Conservation (phyloP, 2,888 invertebrate species). For the Theretra japonica region DNA sequence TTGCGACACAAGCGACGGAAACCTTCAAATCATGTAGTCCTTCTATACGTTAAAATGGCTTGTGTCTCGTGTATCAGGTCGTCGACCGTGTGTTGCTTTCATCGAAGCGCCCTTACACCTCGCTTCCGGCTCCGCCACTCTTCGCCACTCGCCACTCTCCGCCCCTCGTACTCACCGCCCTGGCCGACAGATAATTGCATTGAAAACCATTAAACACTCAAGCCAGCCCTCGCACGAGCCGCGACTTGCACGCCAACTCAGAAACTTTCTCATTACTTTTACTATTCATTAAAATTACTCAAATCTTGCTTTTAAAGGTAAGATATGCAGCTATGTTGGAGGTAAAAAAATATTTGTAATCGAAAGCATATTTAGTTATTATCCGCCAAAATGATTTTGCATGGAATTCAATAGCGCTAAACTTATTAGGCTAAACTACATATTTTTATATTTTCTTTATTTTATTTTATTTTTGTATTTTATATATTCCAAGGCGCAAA, state of each 20-base stretch:
- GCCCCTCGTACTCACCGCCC: not conserved
- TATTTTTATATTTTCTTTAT: no score
- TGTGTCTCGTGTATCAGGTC: not conserved
- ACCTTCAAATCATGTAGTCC: not conserved
- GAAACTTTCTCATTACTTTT: constrained; percentile 12
- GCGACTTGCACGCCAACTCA: not conserved
- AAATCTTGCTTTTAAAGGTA: not conserved
- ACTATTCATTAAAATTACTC: not conserved
- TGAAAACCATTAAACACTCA: constrained; percentile 18
- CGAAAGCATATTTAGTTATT: no score
- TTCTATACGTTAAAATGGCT: not conserved
- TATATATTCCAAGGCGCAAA: no score
- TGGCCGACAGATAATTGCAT: constrained; percentile 24
- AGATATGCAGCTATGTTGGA: not conserved
- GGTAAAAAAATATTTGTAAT: not conserved
- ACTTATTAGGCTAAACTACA: no score
- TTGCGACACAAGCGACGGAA: no score
- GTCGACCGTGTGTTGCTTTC: constrained; percentile 22
- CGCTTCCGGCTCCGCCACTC: constrained; percentile 23
- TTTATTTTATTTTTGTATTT: no score
- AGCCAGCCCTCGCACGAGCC: not conserved
- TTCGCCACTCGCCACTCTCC: constrained; percentile 18
- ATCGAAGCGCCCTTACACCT: constrained; percentile 19
- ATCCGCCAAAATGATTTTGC: no score
- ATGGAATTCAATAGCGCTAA: no score